These are phyloP conservation scores for Phylloscopus collybita DNA, from an alignment of 2,797 vertebrate species.

Conservation along the genomic window DNA sequence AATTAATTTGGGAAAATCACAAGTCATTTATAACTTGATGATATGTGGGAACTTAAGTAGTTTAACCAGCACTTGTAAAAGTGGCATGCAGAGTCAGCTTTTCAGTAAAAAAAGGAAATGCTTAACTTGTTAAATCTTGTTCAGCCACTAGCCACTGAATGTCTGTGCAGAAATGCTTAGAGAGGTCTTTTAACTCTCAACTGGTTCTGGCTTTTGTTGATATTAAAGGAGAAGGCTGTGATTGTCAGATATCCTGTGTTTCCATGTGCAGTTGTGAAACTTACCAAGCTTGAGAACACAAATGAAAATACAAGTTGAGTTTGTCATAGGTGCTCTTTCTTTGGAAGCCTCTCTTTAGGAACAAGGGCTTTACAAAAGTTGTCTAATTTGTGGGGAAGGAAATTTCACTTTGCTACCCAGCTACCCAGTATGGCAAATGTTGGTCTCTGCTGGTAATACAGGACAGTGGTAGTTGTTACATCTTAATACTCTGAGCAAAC, in stretches of 20 bases:
- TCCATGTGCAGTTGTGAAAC: not conserved
- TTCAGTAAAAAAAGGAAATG: constrained; percentile 38
- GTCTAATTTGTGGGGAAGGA: not conserved
- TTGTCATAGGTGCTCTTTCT: not conserved
- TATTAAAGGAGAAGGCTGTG: not conserved
- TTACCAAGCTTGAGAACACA: not conserved
- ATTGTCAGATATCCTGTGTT: not conserved
- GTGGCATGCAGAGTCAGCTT: not conserved
- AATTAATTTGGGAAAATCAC: accelerated
- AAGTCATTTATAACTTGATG: not conserved
- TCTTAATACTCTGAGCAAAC: not conserved
- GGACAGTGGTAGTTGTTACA: not conserved
- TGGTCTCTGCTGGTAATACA: not conserved
- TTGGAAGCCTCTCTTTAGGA: not conserved
- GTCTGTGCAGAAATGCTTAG: constrained; percentile 18
- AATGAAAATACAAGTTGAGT: not conserved
- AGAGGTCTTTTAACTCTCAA: constrained; percentile 1
- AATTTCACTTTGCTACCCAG: not conserved
- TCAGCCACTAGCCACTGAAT: not conserved
- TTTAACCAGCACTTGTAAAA: not conserved
- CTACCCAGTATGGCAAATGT: not conserved
- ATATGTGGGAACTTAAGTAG: not conserved
- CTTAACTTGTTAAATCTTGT: constrained; percentile 60
- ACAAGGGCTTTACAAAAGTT: not conserved
- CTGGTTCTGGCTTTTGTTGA: not conserved